Percentiles rank a stretch among this genome's conserved stretches.
These are phyloP conservation scores for Danio rerio DNA, from an alignment of 2,113 vertebrate genomes.

Conservation along the genomic window GRCz12tu NC_133176.1:25611501-25612000, in stretches of 20 bases:
- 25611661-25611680: neutral
- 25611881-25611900: conserved; percentile 43
- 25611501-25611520: neutral
- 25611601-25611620: neutral
- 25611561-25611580: neutral
- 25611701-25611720: neutral
- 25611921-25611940: conserved; percentile 56
- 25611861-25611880: neutral
- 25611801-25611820: neutral
- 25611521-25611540: neutral
- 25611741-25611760: conserved; percentile 7
- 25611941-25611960: conserved; percentile 62
- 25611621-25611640: too few relatives aligned
- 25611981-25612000: conserved; percentile 69
- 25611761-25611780: neutral
- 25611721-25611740: neutral
- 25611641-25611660: neutral
- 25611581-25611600: neutral
- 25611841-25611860: conserved; percentile 1
- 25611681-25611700: neutral
- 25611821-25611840: neutral
- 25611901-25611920: conserved; percentile 62
- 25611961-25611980: conserved; percentile 71
- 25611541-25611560: neutral
- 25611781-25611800: neutral